These are phyloP conservation scores for Glyptemys insculpta DNA, from an alignment of 2,797 vertebrate species.

Conservation along the genomic window DNA sequence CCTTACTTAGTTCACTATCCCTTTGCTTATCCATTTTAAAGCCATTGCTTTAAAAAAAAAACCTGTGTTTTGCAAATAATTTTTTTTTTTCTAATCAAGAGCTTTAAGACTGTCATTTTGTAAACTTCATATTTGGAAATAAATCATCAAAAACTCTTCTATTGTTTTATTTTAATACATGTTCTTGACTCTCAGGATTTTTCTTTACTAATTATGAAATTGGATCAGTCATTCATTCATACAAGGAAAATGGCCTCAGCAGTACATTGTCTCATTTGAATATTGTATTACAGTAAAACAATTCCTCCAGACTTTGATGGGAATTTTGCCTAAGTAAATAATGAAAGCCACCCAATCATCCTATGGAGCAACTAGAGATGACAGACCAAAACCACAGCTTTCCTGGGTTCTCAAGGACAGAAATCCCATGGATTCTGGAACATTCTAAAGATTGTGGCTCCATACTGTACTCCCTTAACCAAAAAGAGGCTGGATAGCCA, in stretches of 20 bases:
- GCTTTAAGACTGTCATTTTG: background rate
- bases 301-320: background rate
- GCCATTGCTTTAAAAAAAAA: background rate
- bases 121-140: background rate
- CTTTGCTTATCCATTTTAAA: background rate
- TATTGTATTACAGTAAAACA: accelerated
- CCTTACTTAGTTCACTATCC: background rate
- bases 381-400: background rate
- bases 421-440: background rate
- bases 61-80: background rate
- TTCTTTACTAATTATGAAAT: background rate
- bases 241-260: background rate
- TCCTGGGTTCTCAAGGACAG: background rate
- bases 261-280: background rate
- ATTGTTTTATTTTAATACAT: background rate
- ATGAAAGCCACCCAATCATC: accelerated
- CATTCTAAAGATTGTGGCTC: no score
- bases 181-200: background rate
- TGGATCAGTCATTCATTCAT: background rate
- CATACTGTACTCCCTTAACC: no score
- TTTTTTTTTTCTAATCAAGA: background rate
- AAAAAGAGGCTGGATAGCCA: no score
- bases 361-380: background rate
- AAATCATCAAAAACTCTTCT: background rate
- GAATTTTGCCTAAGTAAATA: background rate